Evolutionary conservation across 2,888 invertebrate species (phyloP).

Genomic region (Tenthredo amoena): DNA sequence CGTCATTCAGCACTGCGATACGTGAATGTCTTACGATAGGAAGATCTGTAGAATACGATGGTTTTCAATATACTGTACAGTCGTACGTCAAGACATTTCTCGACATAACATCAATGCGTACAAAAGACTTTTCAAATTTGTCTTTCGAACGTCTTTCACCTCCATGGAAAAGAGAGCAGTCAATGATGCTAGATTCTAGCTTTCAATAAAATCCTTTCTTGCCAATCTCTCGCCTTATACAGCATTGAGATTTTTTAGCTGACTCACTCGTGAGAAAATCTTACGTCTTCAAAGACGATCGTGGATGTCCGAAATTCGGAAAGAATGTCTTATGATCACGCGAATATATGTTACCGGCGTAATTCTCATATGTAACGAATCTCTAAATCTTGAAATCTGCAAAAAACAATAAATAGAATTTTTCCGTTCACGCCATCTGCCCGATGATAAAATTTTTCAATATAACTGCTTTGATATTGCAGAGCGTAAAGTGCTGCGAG

Average conservation of each 20-base stretch:
- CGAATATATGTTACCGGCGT: too few relatives aligned
- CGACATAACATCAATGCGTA: neutral
- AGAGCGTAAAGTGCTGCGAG: slow-evolving; percentile 83
- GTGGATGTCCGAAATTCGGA: neutral
- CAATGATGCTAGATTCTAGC: neutral
- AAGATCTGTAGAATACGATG: neutral
- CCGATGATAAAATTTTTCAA: neutral
- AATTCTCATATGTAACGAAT: neutral
- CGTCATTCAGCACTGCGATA: neutral
- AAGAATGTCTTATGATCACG: too few relatives aligned
- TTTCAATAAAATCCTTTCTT: neutral
- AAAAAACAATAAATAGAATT: neutral
- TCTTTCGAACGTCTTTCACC: neutral
- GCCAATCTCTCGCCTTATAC: neutral
- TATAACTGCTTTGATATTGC: slow-evolving; percentile 61
- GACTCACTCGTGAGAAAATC: neutral
- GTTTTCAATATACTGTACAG: neutral
- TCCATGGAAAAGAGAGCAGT: neutral
- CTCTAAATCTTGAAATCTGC: neutral
- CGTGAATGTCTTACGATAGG: neutral
- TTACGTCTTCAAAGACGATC: neutral
- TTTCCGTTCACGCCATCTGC: neutral
- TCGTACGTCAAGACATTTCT: neutral
- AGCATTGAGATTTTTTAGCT: neutral
- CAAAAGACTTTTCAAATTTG: neutral